Evolutionary conservation across 2,797 vertebrate species (phyloP).

Genomic region (Moxostoma hubbsi): DNA sequence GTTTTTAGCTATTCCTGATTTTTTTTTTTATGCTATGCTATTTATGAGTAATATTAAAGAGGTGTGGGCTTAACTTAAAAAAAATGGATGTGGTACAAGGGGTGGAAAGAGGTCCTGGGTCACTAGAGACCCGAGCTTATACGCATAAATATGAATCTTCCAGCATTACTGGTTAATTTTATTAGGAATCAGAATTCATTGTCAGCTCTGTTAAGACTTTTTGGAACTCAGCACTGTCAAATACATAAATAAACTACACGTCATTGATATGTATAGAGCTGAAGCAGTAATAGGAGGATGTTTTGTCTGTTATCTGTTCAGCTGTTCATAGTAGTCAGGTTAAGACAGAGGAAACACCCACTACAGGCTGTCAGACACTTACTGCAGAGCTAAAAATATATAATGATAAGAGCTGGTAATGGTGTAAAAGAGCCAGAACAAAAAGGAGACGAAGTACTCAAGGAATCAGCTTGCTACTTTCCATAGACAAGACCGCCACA

Average conservation of each 20-base stretch:
- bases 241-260: background rate
- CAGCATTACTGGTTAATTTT: too few species aligned
- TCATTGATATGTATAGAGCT: background rate
- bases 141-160: too few species aligned
- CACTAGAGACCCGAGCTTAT: too few species aligned
- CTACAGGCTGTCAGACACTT: slow-evolving; percentile 63
- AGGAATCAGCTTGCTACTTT: slow-evolving; percentile 36
- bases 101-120: too few species aligned
- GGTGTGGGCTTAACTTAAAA: too few species aligned
- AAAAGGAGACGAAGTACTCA: slow-evolving; percentile 23
- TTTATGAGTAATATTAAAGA: too few species aligned
- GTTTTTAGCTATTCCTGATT: too few species aligned
- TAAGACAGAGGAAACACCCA: slow-evolving; percentile 51
- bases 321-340: slow-evolving; percentile 63
- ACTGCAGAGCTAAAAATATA: slow-evolving; percentile 79
- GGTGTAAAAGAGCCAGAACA: slow-evolving; percentile 56
- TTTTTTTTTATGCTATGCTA: too few species aligned
- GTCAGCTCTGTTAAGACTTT: too few species aligned
- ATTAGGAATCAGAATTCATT: too few species aligned
- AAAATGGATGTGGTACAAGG: too few species aligned
- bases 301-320: slow-evolving; percentile 55
- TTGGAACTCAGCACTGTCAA: background rate
- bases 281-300: background rate
- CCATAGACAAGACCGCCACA: background rate
- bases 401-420: slow-evolving; percentile 68